These are phyloP conservation scores for Cynopterus sphinx DNA, from an alignment of 2,797 vertebrate species.

Conservation along the genomic window DNA sequence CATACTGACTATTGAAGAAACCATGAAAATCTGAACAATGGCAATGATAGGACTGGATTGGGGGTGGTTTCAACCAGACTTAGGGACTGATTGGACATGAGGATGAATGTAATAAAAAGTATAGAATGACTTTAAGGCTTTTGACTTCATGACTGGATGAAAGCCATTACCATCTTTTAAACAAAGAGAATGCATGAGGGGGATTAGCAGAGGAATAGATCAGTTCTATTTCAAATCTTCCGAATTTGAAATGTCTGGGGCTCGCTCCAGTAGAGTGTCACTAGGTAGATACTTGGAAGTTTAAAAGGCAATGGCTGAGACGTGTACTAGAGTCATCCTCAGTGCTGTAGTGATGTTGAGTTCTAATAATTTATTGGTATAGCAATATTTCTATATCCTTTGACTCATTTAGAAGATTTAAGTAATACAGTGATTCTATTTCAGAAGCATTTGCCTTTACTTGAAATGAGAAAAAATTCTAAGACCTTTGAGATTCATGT, in stretches of 20 bases:
- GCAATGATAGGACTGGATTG: not conserved
- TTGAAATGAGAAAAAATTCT: not conserved
- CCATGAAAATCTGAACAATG: not conserved
- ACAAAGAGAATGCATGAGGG: not conserved
- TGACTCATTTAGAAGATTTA: not conserved
- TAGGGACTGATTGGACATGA: not conserved
- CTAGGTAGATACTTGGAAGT: not conserved
- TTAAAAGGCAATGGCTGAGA: not conserved
- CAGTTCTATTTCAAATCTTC: not conserved
- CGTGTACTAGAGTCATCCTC: fast-evolving
- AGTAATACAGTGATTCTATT: not conserved
- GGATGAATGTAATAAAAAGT: not conserved
- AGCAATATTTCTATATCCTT: not conserved
- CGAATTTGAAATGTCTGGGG: not conserved
- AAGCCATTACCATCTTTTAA: not conserved
- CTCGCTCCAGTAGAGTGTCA: not conserved
- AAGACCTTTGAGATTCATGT: not conserved
- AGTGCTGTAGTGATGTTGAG: not conserved
- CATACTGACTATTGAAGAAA: not conserved
- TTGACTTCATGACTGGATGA: not conserved
- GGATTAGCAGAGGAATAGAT: not conserved
- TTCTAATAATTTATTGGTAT: not conserved
- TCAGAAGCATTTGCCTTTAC: not conserved
- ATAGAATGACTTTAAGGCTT: not conserved
- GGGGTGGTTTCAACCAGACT: not conserved